Base-by-base conservation (phyloP, 1,140 invertebrate species). In the Aphelenchoides avenae region DNA sequence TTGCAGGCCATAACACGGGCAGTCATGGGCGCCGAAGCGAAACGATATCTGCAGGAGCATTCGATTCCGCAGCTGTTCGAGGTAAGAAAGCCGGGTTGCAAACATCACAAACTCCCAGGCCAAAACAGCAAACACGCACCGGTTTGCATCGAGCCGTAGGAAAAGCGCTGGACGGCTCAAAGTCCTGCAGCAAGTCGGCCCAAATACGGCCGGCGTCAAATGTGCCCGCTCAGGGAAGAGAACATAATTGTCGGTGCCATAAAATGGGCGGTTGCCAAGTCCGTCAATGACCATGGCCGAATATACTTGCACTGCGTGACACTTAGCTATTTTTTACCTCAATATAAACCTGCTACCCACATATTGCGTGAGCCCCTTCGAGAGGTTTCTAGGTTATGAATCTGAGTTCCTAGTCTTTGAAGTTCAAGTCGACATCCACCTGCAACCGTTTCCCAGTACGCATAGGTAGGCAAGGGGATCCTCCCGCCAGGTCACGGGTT, bases 61-160 rank as follows among this genome's bases (percentile, higher is more conserved):
- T 44, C 42, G 18, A 75, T 75, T 42, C 73, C 73, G 7, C 74
- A 77, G 39, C 61, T 77, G 5, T 75, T 77, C 46, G 73, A 75
- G 62, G 73, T 76, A 37, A 29, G 47, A n/a, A 11, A 57, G 13
- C n/a, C 11, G 31, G 24, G 33, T 31, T 67, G 15, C 27, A 61
- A 13, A 29, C 6, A 27, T 33, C 30, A 66, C 57, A 26, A 24
- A 41, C 13, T 36, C 7, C 36, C 47, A 6, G 27, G 3, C 49
- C 5, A 40, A 29, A 20, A 26, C 29, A 61, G 2, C 30, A 37
- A 29, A 51, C 27, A 30, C 50, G 33, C 31, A 27, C 48, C 33
- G 18, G 26, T 13, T 24, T 24, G 29, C n/a, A 42, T 24, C 11
- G 6, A 50, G 29, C 26, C 24, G 41, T 2, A 22, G 22, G 3